Percentiles rank a stretch among this genome's conserved stretches.
phyloP scores from a whole-genome alignment of 1,140 invertebrate species.

The Lasioglossum albipes region DNA sequence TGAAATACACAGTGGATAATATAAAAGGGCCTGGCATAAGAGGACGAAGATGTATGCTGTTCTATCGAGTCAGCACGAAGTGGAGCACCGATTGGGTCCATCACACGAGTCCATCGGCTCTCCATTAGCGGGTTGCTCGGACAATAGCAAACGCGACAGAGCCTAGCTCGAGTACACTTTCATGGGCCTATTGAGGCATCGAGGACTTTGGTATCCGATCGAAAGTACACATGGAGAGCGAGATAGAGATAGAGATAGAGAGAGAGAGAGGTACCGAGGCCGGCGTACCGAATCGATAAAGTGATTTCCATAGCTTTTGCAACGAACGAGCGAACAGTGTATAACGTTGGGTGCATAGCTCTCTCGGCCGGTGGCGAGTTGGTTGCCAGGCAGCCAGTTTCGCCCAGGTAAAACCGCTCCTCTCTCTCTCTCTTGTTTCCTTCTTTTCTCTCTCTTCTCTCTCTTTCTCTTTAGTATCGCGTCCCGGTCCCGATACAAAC shows the following conservation, averaged over 20 bases:
- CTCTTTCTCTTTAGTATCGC: conserved; percentile 9
- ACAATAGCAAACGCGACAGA: neutral
- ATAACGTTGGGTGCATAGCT: conserved; percentile 1
- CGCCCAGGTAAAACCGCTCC: conserved; percentile 46
- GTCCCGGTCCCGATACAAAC: conserved; percentile 25
- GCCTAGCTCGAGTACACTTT: neutral
- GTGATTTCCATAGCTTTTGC: conserved; percentile 42
- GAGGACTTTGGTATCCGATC: neutral
- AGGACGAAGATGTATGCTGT: no score
- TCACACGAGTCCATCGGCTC: no score
- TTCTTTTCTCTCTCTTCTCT: no score
- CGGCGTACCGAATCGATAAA: conserved; percentile 47
- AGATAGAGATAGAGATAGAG: no score
- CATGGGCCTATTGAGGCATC: neutral
- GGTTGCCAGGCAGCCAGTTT: conserved; percentile 51
- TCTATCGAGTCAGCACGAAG: no score
- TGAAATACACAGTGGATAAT: no score
- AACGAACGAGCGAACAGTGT: conserved; percentile 14
- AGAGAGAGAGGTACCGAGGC: no score
- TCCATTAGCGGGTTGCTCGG: no score
- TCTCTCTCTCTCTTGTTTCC: conserved; percentile 7
- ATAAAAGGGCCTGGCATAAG: no score
- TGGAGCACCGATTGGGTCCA: no score
- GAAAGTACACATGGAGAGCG: neutral
- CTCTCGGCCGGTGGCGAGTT: conserved; percentile 20